phyloP scores from a whole-genome alignment of 2,797 vertebrate genomes.

The Hirundo rustica region DNA sequence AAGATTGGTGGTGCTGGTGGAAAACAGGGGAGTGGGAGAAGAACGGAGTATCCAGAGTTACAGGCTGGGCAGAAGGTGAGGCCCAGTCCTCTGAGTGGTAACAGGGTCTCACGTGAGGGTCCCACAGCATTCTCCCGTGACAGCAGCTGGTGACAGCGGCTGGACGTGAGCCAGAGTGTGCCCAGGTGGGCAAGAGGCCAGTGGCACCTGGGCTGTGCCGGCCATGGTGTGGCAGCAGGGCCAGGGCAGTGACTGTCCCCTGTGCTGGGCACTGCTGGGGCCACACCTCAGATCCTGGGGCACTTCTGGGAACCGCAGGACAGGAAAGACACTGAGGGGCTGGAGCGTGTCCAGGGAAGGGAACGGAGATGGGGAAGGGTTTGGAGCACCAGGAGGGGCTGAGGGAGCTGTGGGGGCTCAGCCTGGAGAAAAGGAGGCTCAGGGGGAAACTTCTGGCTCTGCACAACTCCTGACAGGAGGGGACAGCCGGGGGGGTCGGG shows the following conservation, averaged over 20 bases:
- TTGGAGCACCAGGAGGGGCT: not conserved
- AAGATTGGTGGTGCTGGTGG: not conserved
- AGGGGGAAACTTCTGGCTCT: not conserved
- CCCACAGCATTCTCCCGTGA: not conserved
- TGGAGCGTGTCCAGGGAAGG: not conserved
- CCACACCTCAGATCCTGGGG: not conserved
- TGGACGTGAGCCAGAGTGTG: not conserved
- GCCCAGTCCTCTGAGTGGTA: not conserved
- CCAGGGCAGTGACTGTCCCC: not conserved
- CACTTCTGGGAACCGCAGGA: fast-evolving
- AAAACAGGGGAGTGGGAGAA: not conserved
- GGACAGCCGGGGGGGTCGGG: fast-evolving
- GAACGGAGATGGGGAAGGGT: not conserved
- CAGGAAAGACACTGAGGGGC: not conserved
- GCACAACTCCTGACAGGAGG: not conserved
- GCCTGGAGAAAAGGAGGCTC: not conserved
- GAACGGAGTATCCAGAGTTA: fast-evolving
- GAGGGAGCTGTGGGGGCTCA: not conserved
- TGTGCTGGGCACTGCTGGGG: not conserved
- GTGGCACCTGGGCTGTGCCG: not conserved
- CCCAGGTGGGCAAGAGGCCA: not conserved
- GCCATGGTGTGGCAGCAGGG: not conserved
- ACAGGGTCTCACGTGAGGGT: not conserved
- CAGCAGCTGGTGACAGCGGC: not conserved
- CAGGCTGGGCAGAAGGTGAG: not conserved